phyloP scores from a whole-genome alignment of 2,888 invertebrate species.

The Coenonympha glycerion region DNA sequence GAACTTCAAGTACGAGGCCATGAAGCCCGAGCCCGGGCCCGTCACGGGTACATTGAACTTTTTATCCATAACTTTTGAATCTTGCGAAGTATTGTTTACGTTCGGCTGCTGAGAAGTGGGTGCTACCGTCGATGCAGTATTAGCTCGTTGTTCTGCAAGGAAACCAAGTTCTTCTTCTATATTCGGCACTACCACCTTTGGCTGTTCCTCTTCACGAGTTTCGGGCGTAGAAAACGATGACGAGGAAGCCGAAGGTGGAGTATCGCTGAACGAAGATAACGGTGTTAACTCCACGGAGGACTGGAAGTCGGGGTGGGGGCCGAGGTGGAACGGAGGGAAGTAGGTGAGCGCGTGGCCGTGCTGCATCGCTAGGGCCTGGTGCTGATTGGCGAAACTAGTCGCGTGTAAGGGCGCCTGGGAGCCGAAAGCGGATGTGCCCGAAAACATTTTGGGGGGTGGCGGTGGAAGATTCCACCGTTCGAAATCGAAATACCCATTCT shows the following conservation, averaged over 20 bases:
- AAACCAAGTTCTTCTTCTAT: conserved; percentile 92
- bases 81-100: conserved; percentile 67
- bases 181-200: conserved; percentile 91
- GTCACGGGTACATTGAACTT: conserved; percentile 76
- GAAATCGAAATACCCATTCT: conserved; percentile 86
- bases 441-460: conserved; percentile 81
- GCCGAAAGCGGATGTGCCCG: conserved; percentile 75
- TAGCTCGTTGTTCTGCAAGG: conserved; percentile 79
- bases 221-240: conserved; percentile 74
- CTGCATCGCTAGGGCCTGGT: conserved; percentile 80
- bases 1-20: conserved; percentile 91
- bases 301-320: conserved; percentile 81
- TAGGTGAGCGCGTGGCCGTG: conserved; percentile 84
- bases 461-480: conserved; percentile 87
- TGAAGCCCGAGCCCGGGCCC: conserved; percentile 84
- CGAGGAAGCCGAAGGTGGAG: conserved; percentile 76
- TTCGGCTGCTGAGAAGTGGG: conserved; percentile 71
- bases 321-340: conserved; percentile 84
- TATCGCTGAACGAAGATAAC: conserved; percentile 74
- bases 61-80: conserved; percentile 76
- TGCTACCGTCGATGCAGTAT: conserved; percentile 70
- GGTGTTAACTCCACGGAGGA: conserved; percentile 80
- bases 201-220: conserved; percentile 81
- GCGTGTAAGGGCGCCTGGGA: conserved; percentile 76
- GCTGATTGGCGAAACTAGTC: conserved; percentile 76